phyloP scores from a whole-genome alignment of 2,888 invertebrate species.

The Hirtodrosophila confusa region DNA sequence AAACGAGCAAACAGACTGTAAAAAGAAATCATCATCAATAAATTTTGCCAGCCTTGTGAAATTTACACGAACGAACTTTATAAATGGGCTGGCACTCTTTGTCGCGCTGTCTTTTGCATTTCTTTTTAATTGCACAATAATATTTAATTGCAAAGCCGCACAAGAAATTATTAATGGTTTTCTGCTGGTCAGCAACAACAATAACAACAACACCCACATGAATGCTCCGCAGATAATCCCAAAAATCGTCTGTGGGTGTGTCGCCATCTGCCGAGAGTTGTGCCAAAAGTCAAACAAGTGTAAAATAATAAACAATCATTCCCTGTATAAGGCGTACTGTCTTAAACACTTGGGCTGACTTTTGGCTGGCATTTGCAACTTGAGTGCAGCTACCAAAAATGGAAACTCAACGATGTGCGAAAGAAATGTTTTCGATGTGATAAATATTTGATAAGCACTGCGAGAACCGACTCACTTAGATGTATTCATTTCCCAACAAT shows the following conservation, averaged over 20 bases:
- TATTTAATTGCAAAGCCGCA: conserved; percentile 67
- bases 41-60: conserved; percentile 52
- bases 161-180: conserved; percentile 59
- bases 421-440: conserved; percentile 23
- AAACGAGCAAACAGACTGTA: conserved; percentile 11
- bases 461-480: conserved; percentile 2
- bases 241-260: conserved; percentile 54
- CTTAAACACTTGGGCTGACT: conserved; percentile 30
- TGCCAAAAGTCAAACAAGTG: conserved; percentile 61
- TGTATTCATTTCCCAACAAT: too few relatives aligned
- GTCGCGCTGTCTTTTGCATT: conserved; percentile 54
- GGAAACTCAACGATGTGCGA: conserved; percentile 50
- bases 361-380: conserved; percentile 15
- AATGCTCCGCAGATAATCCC: conserved; percentile 46
- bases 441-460: conserved; percentile 16
- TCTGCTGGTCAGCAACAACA: conserved; percentile 16
- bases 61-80: conserved; percentile 42
- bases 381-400: conserved; percentile 42
- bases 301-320: conserved; percentile 50
- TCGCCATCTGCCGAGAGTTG: conserved; percentile 20
- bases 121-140: conserved; percentile 70
- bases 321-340: conserved; percentile 40
- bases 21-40: conserved; percentile 62
- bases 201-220: conserved; percentile 41
- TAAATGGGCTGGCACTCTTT: conserved; percentile 51